Evolutionary conservation across 1,140 invertebrate genomes (phyloP), one percentile per base, ranked within the genome.

Genomic region (Nephotettix cincticeps): DNA sequence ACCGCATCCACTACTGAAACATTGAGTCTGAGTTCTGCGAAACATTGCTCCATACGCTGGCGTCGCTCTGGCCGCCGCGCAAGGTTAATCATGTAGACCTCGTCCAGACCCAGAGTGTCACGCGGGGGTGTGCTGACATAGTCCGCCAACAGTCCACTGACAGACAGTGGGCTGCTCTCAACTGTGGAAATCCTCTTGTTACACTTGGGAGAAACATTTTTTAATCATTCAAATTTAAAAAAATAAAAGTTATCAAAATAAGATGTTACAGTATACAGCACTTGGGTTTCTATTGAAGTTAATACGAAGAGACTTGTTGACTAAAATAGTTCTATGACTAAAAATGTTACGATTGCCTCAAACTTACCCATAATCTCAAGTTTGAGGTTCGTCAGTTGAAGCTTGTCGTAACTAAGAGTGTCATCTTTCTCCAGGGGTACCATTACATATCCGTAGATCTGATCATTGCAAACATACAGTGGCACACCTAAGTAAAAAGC

Each of bases 71-170:
- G 85, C 73, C 97, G 83, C 73, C 97, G 82, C 61, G 87, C 80
- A 54, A 99, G 82, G 82, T 99, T 99, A 17, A 99, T 98, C 86
- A 99, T 88, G 77, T 90, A 99, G 65, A 98, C 88, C 75, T 90
- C 81, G 80, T 93, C 89, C 74, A 96, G 88, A 0, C 86, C 86
- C 6, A 94, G 80, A 21, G 82, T 89, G 69, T 87, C 84, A 54
- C 82, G 83, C 32, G 80, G 71, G 0, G 86, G 87, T 75, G 85
- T 80, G 19, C 66, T 76, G 0, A 88, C 81, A 77, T 83, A 89
- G 47, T 80, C 74, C n/a, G 75, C 69, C 19, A 86, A 76, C 21
- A 82, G 68, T 11, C 74, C 68, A 63, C 79, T 76, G 0, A 84
- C 71, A 6, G 80, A 77, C n/a, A 86, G 71, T 3, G 81, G 78